Evolutionary conservation across 2,888 invertebrate species (phyloP), one percentile per base, ranked within the genome.

Genomic region (Tenthredo distinguenda): DNA sequence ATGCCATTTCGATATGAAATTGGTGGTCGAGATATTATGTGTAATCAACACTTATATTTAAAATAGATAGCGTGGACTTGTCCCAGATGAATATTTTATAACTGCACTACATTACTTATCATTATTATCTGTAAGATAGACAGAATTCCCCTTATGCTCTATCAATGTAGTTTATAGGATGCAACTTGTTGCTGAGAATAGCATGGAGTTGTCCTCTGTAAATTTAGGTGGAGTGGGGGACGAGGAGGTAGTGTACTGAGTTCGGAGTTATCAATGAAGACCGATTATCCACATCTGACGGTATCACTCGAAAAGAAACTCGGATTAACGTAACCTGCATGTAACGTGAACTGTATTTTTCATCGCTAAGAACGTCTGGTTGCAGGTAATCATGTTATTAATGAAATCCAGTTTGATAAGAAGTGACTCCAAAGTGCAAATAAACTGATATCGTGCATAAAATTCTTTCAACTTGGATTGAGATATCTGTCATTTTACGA

Each of bases 321-420:
- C 4, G 7, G 12, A 34, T 6, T 26, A 34, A 34, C 18, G 12
- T 34, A 34, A 15, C 12, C 34, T 68, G 34, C 34, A 34, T 68
- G 31, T 15, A 15, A 47, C 12, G 10, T 12, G 15, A 15, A 18
- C 34, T 10, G 34, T 34, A 2, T 68, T 34, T 65, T 26, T 34
- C 18, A 34, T 68, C 34, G 31, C 12, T 18, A 34, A 18, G 34
- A 68, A 68, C 15, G 12, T 68, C 68, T 34, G 34, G 34, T 68
- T 18, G 34, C 68, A 68, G 68, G 68, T 68, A 68, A 68, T 68
- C 68, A 68, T 68, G 18, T 68, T 34, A 34, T 34, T 34, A 31
- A 68, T 18, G 3, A 34, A 68, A 34, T 68, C 68, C 18, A 68
- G 18, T 68, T 68, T 34, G 34, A 68, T 68, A 34, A 68, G 26